Evolutionary conservation across 2,888 invertebrate species (phyloP).

Genomic region (Watsonalla binaria): DNA sequence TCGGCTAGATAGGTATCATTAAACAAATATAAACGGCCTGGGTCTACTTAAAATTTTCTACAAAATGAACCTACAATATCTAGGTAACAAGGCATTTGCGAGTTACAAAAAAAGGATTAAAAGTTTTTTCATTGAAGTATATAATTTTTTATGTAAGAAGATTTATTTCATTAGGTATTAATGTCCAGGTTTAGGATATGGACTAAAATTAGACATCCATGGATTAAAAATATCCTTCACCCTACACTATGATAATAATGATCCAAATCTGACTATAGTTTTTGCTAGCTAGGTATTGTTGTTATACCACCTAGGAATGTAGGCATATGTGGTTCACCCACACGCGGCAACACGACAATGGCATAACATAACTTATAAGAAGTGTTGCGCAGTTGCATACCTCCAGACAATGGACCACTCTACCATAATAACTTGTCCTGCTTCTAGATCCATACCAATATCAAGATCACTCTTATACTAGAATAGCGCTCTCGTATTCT

Average conservation of each 20-base stretch:
- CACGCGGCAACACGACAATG: conserved; percentile 47
- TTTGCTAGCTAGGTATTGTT: conserved; percentile 15
- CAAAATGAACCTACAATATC: too few species aligned
- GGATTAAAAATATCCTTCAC: too few species aligned
- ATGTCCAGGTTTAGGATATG: too few species aligned
- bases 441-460: conserved; percentile 36
- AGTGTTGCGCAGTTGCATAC: conserved; percentile 62
- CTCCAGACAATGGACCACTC: conserved; percentile 59
- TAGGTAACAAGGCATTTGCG: too few species aligned
- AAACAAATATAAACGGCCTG: not conserved
- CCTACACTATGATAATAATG: too few species aligned
- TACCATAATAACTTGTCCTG: conserved; percentile 44
- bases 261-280: not conserved
- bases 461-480: conserved; percentile 43
- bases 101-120: too few species aligned
- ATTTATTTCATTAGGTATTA: too few species aligned
- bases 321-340: conserved; percentile 45
- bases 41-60: too few species aligned
- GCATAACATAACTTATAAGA: conserved; percentile 37
- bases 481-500: conserved; percentile 49
- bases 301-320: conserved; percentile 20
- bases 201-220: too few species aligned
- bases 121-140: too few species aligned
- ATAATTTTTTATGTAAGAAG: too few species aligned
- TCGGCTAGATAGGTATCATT: conserved; percentile 5